phyloP scores from a whole-genome alignment of 2,797 vertebrate genomes.

The Perodicticus potto region DNA sequence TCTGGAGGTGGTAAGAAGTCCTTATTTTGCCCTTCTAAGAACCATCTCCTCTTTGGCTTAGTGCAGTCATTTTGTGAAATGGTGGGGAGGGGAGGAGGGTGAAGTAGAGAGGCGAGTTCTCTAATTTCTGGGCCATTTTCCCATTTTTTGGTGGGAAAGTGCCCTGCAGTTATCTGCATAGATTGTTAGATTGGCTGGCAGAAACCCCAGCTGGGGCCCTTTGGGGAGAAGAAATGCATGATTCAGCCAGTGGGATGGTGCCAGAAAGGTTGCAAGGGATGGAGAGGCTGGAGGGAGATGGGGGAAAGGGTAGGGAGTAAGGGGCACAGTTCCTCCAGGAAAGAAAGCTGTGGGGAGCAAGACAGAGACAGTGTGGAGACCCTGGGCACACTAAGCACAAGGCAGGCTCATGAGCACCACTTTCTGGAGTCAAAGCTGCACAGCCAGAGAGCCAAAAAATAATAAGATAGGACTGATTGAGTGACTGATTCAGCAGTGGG shows the following conservation, averaged over 20 bases:
- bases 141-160: constrained; percentile 75
- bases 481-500: background rate
- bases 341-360: background rate
- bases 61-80: constrained; percentile 16
- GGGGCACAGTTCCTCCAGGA: background rate
- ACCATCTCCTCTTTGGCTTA: background rate
- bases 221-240: constrained; percentile 66
- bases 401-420: background rate
- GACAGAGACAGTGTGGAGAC: background rate
- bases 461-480: constrained; percentile 34
- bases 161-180: constrained; percentile 66
- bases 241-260: constrained; percentile 64
- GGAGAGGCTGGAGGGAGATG: background rate
- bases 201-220: constrained; percentile 59
- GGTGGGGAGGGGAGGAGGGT: rapidly evolving
- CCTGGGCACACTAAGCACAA: constrained; percentile 31
- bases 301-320: background rate
- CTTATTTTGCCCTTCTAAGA: background rate
- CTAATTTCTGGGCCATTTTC: constrained; percentile 49
- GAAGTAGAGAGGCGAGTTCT: constrained; percentile 9
- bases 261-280: constrained; percentile 38
- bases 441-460: constrained; percentile 60
- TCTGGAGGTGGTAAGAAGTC: too few relatives aligned
- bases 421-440: constrained; percentile 51
- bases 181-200: constrained; percentile 17